These are phyloP conservation scores for Gephyroberyx darwinii DNA, from an alignment of 2,797 vertebrate genomes.

Conservation along the genomic window DNA sequence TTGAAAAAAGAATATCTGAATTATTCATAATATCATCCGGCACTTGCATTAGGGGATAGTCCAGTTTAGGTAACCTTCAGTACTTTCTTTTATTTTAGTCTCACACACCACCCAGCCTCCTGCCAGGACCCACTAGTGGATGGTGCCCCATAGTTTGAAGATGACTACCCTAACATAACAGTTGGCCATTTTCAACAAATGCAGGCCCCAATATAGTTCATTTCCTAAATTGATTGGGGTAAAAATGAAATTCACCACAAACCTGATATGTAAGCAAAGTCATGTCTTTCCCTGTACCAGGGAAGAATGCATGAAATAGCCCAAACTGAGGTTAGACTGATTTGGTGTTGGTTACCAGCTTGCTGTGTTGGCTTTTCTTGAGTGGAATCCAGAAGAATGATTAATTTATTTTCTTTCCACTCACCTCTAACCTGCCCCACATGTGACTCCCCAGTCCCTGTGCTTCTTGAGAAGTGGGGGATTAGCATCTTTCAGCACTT, in stretches of 20 bases:
- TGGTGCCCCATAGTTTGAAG: too few relatives aligned
- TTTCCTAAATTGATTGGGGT: slow-evolving; percentile 33
- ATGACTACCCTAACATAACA: not conserved
- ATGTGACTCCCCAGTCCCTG: slow-evolving; percentile 64
- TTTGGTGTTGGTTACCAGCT: slow-evolving; percentile 69
- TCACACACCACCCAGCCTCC: too few relatives aligned
- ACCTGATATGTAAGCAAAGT: slow-evolving; percentile 30
- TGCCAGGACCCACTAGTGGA: too few relatives aligned
- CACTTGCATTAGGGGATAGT: not conserved
- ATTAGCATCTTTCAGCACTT: slow-evolving; percentile 65
- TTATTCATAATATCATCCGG: not conserved
- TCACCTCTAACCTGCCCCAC: slow-evolving; percentile 72
- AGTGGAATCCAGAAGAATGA: slow-evolving; percentile 69
- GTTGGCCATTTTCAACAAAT: slow-evolving; percentile 23
- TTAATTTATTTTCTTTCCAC: slow-evolving; percentile 76
- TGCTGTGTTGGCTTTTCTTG: slow-evolving; percentile 74
- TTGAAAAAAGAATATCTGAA: not conserved
- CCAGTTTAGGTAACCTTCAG: too few relatives aligned
- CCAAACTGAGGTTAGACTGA: slow-evolving; percentile 62
- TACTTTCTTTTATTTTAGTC: not conserved
- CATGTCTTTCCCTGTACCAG: slow-evolving; percentile 23
- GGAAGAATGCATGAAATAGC: slow-evolving; percentile 59
- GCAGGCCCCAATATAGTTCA: slow-evolving; percentile 17
- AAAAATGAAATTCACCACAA: slow-evolving; percentile 22
- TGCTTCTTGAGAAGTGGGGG: slow-evolving; percentile 44